These are phyloP conservation scores for Bacillus rossius DNA, from an alignment of 1,140 invertebrate genomes.

Conservation along the genomic window DNA sequence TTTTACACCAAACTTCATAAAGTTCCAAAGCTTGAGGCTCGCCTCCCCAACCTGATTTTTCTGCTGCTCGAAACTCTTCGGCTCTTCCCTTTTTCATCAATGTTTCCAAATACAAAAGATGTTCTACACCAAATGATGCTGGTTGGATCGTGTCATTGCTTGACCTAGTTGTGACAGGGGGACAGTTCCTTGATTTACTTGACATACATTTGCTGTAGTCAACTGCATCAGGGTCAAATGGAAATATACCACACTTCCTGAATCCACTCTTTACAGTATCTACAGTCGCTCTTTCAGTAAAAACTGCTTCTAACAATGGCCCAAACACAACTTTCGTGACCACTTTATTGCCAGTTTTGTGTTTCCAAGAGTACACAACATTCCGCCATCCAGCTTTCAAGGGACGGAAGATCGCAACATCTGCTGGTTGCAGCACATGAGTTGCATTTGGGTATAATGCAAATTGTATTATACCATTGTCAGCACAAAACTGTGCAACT, in stretches of 20 bases:
- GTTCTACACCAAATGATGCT: no score
- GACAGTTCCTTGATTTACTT: not conserved
- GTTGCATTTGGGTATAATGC: conserved; percentile 40
- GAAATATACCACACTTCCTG: conserved; percentile 32
- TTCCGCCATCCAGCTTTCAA: conserved; percentile 36
- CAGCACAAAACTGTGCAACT: conserved; percentile 36
- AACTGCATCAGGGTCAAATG: conserved; percentile 32
- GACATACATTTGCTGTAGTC: conserved; percentile 26
- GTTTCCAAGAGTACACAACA: conserved; percentile 19
- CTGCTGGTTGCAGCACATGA: conserved; percentile 40
- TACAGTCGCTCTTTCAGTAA: conserved; percentile 14
- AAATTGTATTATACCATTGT: conserved; percentile 38
- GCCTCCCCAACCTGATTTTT: no score
- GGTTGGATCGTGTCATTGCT: no score
- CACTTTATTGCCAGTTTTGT: conserved; percentile 20
- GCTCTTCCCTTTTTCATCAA: no score
- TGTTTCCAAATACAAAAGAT: no score
- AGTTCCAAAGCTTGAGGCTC: no score
- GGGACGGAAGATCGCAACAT: conserved; percentile 36
- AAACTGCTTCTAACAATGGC: conserved; percentile 29
- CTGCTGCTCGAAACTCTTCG: no score
- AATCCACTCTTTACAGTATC: conserved; percentile 36
- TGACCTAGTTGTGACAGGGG: no score
- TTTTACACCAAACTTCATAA: no score
- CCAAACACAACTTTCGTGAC: conserved; percentile 32